phyloP scores from a whole-genome alignment of 2,797 vertebrate species.

The Sus cebifrons region DNA sequence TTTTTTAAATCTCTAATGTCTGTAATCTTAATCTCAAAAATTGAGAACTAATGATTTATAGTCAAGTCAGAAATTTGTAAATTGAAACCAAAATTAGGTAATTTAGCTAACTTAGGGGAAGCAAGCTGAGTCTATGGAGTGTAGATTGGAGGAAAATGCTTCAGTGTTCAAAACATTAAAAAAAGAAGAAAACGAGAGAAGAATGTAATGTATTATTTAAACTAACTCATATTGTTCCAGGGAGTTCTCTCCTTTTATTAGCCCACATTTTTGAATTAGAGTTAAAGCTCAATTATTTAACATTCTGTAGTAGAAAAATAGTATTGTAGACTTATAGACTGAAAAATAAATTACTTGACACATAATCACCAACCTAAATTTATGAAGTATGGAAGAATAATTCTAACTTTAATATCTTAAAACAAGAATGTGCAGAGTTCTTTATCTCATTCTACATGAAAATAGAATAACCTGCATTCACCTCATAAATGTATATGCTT shows the following conservation, averaged over 20 bases:
- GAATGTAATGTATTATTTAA: constrained; percentile 3
- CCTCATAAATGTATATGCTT: not conserved
- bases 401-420: not conserved
- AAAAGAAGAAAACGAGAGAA: not conserved
- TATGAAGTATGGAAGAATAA: not conserved
- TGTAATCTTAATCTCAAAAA: not conserved
- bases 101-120: constrained; percentile 5
- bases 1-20: not conserved
- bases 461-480: not conserved
- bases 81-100: not conserved
- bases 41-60: not conserved
- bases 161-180: not conserved
- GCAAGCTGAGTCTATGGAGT: not conserved
- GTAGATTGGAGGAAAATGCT: not conserved
- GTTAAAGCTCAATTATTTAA: not conserved
- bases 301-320: not conserved
- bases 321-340: not conserved
- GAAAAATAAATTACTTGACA: not conserved
- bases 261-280: not conserved
- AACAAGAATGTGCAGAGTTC: not conserved
- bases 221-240: not conserved
- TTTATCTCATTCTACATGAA: constrained; percentile 13
- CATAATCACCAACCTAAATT: not conserved
- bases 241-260: not conserved
- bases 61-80: not conserved